Conservation (phyloP, 2,797 vertebrate species). For the Taeniopygia guttata region DNA sequence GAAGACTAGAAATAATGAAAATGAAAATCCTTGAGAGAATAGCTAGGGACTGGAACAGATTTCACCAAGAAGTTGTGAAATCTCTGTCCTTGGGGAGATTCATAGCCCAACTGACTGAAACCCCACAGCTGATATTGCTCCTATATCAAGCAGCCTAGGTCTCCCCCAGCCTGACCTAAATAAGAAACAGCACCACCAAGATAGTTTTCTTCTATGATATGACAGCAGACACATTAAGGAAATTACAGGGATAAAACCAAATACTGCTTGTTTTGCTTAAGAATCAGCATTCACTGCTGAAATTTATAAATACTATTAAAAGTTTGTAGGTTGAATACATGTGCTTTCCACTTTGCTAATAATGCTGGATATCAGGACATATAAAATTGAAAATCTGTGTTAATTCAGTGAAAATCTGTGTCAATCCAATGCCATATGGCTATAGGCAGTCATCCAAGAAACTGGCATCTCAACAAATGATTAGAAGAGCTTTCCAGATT, state of each 20-base stretch:
- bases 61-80: background rate
- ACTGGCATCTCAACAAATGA: slow-evolving; percentile 21
- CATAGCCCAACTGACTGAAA: background rate
- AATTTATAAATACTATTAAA: slow-evolving; percentile 7
- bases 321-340: background rate
- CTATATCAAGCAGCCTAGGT: background rate
- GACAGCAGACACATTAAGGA: background rate
- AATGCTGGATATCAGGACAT: background rate
- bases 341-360: slow-evolving; percentile 14
- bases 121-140: background rate
- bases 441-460: slow-evolving; percentile 43
- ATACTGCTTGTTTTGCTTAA: background rate
- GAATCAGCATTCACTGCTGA: background rate
- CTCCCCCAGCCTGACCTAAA: background rate
- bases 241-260: background rate
- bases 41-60: background rate
- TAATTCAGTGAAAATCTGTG: slow-evolving; percentile 53
- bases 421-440: slow-evolving; percentile 58
- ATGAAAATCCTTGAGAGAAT: background rate
- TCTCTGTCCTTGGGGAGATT: background rate
- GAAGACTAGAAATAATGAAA: background rate
- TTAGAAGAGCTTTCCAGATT: slow-evolving; percentile 10
- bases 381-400: slow-evolving; percentile 41
- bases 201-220: background rate
- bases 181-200: background rate